Evolutionary conservation across 92 coral and sea anemone species (phyloP).

Genomic region (Ricordea florida): DNA sequence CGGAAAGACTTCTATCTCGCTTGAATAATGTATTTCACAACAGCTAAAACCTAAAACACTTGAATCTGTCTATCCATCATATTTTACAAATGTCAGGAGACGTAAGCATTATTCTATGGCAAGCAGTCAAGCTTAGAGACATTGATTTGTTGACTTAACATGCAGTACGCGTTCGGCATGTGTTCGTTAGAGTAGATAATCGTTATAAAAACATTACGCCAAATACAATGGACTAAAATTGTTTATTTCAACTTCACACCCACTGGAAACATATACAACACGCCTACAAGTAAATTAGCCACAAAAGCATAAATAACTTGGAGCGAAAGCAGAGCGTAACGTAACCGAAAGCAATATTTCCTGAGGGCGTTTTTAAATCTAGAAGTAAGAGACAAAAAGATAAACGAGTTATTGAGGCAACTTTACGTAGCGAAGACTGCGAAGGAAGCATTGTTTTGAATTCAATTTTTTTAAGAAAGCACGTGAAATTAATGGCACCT

Average conservation of each 20-base stretch:
- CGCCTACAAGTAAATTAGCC: conserved; percentile 1
- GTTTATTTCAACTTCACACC: conserved; percentile 34
- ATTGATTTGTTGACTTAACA: neutral
- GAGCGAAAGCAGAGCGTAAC: too few relatives aligned
- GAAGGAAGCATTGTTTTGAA: too few relatives aligned
- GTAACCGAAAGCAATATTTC: too few relatives aligned
- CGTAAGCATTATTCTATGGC: neutral
- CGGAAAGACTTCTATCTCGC: neutral
- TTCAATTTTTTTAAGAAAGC: too few relatives aligned
- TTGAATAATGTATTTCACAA: conserved; percentile 11
- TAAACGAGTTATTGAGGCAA: too few relatives aligned
- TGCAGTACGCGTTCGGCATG: too few relatives aligned
- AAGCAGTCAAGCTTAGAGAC: neutral
- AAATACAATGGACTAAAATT: neutral
- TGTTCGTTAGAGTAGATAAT: conserved; percentile 16
- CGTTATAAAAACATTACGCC: conserved; percentile 9
- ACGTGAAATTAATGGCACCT: too few relatives aligned
- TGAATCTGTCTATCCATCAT: conserved; percentile 19
- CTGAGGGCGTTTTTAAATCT: too few relatives aligned
- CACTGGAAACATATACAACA: neutral
- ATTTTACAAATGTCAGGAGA: conserved; percentile 25
- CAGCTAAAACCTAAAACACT: conserved; percentile 5
- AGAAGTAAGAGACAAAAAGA: too few relatives aligned
- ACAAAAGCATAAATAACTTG: neutral
- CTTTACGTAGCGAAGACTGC: too few relatives aligned